Percentiles rank a stretch among this genome's conserved stretches.
Conservation (phyloP, 1,140 invertebrate species). For the Callitettix versicolor region DNA sequence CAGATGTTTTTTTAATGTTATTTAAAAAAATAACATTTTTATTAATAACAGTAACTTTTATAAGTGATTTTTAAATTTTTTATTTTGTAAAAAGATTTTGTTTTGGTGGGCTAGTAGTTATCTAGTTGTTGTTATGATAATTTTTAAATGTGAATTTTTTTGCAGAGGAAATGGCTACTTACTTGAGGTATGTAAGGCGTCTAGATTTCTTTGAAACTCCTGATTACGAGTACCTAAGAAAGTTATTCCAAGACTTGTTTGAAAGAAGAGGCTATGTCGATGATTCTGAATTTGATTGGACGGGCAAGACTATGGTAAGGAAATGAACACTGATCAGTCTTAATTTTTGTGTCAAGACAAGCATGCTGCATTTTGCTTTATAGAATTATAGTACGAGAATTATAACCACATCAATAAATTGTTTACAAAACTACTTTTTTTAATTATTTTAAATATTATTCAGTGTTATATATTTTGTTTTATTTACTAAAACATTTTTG, state of each 20-base stretch:
- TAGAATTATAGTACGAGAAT: neutral
- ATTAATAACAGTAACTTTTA: too few species aligned
- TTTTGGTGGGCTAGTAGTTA: too few species aligned
- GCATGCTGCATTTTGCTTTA: neutral
- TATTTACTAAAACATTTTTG: too few species aligned
- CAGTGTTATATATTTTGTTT: too few species aligned
- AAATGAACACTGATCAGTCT: neutral
- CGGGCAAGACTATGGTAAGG: slow-evolving; percentile 85
- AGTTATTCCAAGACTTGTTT: slow-evolving; percentile 90
- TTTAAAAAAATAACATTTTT: too few species aligned
- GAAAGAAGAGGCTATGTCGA: slow-evolving; percentile 84
- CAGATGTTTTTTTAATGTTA: too few species aligned
- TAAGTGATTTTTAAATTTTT: too few species aligned
- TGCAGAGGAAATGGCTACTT: slow-evolving; percentile 87
- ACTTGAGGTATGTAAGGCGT: slow-evolving; percentile 91
- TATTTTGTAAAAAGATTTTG: too few species aligned
- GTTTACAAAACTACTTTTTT: neutral
- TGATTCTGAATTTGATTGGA: slow-evolving; percentile 98
- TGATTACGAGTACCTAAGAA: slow-evolving; percentile 96
- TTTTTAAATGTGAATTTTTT: too few species aligned
- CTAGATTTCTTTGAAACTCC: slow-evolving; percentile 99
- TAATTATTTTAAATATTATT: slow-evolving; percentile 3
- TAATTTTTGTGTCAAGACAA: neutral
- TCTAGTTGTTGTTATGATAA: too few species aligned
- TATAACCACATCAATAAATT: neutral